These are phyloP conservation scores for Hoplias malabaricus DNA, from an alignment of 2,113 vertebrate genomes.

Conservation along the genomic window DNA sequence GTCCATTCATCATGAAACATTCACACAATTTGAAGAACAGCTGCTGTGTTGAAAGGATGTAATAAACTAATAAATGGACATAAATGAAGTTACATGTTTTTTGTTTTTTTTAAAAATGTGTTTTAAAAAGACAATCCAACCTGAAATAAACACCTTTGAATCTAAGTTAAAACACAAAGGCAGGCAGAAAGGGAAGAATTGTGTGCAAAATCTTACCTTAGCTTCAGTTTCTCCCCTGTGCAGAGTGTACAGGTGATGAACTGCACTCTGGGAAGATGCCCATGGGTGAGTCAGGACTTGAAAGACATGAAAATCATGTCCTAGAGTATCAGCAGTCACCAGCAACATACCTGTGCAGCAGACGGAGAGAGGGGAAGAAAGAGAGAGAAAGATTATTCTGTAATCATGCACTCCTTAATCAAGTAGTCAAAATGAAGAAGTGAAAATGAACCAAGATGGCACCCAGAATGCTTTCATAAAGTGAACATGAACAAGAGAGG, in stretches of 20 bases:
- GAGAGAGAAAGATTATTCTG: background rate
- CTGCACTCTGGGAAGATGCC: conserved; percentile 93
- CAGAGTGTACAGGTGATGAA: conserved; percentile 96
- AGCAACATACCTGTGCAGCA: conserved; percentile 87
- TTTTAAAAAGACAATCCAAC: too few species aligned
- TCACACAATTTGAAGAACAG: too few species aligned
- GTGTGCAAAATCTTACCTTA: conserved; percentile 76
- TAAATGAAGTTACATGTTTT: too few species aligned
- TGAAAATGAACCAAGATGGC: background rate
- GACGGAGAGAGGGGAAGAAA: background rate
- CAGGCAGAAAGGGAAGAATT: too few species aligned
- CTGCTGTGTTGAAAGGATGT: too few species aligned
- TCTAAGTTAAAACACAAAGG: too few species aligned
- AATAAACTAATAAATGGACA: too few species aligned
- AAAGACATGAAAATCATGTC: conserved; percentile 98
- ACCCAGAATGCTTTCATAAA: background rate
- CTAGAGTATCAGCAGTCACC: conserved; percentile 92
- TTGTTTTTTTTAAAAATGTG: too few species aligned
- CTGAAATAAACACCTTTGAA: too few species aligned
- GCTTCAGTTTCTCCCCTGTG: conserved; percentile 99
- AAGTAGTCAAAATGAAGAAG: background rate
- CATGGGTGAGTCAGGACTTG: conserved; percentile 96
- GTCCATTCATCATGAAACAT: too few species aligned
- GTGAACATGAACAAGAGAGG: conserved; percentile 37
- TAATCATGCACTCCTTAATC: background rate